Evolutionary conservation across 2,888 invertebrate species (phyloP).

Genomic region (Drosophila macrothrix): DNA sequence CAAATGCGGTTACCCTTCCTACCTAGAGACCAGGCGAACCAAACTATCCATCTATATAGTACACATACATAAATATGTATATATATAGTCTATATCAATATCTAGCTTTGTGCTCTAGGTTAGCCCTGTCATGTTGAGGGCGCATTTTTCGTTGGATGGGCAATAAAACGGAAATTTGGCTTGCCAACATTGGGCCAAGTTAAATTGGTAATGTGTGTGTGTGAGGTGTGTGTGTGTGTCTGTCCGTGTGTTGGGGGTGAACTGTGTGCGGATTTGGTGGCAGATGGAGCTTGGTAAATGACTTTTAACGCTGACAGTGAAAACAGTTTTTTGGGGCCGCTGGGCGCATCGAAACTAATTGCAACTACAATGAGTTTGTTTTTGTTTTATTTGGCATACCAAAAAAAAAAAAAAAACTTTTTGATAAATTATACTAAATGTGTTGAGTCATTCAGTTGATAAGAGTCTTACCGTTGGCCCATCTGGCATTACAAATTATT

Average conservation of each 20-base stretch:
- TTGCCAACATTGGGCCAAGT: slow-evolving; percentile 49
- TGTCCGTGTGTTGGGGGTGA: neutral
- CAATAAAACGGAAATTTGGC: slow-evolving; percentile 38
- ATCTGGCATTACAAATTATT: slow-evolving; percentile 21
- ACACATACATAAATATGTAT: neutral
- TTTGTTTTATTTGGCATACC: slow-evolving; percentile 10
- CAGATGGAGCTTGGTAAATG: slow-evolving; percentile 37
- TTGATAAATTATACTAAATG: slow-evolving; percentile 48
- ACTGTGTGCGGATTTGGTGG: neutral
- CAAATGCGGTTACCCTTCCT: slow-evolving; percentile 64
- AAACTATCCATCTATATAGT: slow-evolving; percentile 8
- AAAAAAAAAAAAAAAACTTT: slow-evolving; percentile 1
- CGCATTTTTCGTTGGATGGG: slow-evolving; percentile 35
- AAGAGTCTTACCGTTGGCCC: slow-evolving; percentile 6
- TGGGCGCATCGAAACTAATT: slow-evolving; percentile 61
- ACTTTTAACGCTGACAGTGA: slow-evolving; percentile 64
- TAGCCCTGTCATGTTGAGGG: slow-evolving; percentile 48
- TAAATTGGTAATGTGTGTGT: neutral
- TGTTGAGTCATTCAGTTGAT: slow-evolving; percentile 38
- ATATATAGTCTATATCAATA: slow-evolving; percentile 32
- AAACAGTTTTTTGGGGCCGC: slow-evolving; percentile 36
- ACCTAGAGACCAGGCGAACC: slow-evolving; percentile 1
- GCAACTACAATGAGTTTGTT: slow-evolving; percentile 25
- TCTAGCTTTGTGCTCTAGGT: slow-evolving; percentile 7
- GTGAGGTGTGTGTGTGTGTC: neutral